Conservation (phyloP, 2,113 vertebrate species). For the Xiphophorus couchianus region DNA sequence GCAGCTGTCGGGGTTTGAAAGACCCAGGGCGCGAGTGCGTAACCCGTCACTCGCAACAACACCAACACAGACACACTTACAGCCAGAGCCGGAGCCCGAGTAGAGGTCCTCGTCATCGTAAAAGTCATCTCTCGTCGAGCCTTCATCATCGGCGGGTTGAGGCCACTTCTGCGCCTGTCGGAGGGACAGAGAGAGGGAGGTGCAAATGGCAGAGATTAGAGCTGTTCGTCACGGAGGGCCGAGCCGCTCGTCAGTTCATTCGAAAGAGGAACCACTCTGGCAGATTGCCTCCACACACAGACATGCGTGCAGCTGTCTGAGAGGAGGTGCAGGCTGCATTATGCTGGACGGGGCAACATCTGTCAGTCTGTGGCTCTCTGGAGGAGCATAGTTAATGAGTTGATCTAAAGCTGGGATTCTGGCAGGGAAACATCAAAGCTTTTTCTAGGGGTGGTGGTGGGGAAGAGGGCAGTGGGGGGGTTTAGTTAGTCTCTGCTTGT, state of each 20-base stretch:
- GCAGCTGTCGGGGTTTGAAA: slow-evolving; percentile 71
- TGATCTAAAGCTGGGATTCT: slow-evolving; percentile 64
- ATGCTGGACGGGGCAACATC: slow-evolving; percentile 62
- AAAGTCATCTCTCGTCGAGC: slow-evolving; percentile 76
- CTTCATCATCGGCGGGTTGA: slow-evolving; percentile 69
- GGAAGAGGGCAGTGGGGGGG: neutral
- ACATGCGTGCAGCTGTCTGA: slow-evolving; percentile 26
- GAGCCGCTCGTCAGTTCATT: slow-evolving; percentile 57
- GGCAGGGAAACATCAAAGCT: slow-evolving; percentile 59
- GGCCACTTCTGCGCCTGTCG: slow-evolving; percentile 72
- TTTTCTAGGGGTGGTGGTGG: slow-evolving; percentile 8
- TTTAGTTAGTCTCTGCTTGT: slow-evolving; percentile 38
- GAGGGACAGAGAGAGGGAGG: slow-evolving; percentile 25
- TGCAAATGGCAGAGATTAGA: slow-evolving; percentile 50
- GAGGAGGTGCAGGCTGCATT: slow-evolving; percentile 25
- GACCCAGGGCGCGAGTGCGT: slow-evolving; percentile 48
- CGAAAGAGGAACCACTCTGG: slow-evolving; percentile 62
- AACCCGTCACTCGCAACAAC: slow-evolving; percentile 26
- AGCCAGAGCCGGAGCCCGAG: slow-evolving; percentile 84
- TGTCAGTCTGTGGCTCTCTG: slow-evolving; percentile 55
- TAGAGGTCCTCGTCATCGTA: slow-evolving; percentile 82
- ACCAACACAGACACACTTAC: slow-evolving; percentile 70
- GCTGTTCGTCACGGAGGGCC: slow-evolving; percentile 35
- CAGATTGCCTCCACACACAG: slow-evolving; percentile 59
- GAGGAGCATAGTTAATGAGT: slow-evolving; percentile 62